Conservation (phyloP, 2,113 vertebrate species). For the Alexandromys fortis region DNA sequence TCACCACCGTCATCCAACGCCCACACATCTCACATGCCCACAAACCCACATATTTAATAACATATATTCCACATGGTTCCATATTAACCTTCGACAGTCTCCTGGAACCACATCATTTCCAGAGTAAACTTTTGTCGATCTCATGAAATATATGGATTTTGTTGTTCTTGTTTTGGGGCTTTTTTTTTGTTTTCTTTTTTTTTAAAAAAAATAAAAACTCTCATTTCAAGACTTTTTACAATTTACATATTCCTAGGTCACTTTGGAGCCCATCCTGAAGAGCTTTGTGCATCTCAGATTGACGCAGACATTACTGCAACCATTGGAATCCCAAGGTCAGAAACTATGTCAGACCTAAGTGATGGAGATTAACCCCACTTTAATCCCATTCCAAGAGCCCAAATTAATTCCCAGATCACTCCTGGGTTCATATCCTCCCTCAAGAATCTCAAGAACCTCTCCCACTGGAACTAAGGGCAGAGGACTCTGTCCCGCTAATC, state of each 20-base stretch:
- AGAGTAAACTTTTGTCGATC: background rate
- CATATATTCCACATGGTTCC: background rate
- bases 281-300: background rate
- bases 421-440: background rate
- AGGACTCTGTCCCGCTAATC: background rate
- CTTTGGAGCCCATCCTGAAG: background rate
- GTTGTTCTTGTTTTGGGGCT: no score
- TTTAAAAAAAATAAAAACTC: background rate
- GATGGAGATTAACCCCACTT: conserved; percentile 8
- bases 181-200: no score
- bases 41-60: background rate
- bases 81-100: background rate
- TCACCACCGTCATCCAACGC: background rate
- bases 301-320: background rate
- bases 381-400: background rate
- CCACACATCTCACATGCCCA: background rate
- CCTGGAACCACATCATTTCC: background rate
- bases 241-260: background rate
- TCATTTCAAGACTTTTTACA: conserved; percentile 1
- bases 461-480: background rate
- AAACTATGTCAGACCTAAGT: background rate
- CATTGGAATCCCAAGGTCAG: background rate
- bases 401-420: background rate
- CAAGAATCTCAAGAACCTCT: background rate
- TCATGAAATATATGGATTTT: background rate